Evolutionary conservation across 1,140 invertebrate genomes (phyloP).

Genomic region (Aporrectodea caliginosa): DNA sequence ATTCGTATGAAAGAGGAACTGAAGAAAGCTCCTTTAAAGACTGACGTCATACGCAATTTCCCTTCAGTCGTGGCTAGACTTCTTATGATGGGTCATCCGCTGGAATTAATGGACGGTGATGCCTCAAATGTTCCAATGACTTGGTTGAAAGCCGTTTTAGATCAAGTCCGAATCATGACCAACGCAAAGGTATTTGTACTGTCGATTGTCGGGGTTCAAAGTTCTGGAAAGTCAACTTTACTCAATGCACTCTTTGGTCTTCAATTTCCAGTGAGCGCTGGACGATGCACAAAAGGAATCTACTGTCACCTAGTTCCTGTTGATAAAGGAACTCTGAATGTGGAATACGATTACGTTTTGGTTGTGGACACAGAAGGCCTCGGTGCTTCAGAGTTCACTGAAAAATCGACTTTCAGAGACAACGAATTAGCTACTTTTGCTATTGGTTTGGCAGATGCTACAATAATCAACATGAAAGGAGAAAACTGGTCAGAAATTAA

Average conservation of each 20-base stretch:
- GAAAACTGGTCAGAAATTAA: conserved; percentile 21
- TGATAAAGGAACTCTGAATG: neutral
- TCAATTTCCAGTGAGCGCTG: conserved; percentile 28
- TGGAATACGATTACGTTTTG: conserved; percentile 14
- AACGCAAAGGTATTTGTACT: conserved; percentile 11
- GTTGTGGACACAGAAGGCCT: conserved; percentile 23
- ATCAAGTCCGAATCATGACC: too few relatives aligned
- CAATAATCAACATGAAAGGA: conserved; percentile 8
- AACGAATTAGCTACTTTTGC: neutral
- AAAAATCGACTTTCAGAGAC: neutral
- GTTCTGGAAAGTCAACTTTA: conserved; percentile 19
- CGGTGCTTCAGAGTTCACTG: conserved; percentile 8
- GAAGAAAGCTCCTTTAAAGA: too few relatives aligned
- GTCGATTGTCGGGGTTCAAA: neutral
- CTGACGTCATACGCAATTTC: neutral
- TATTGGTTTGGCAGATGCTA: neutral
- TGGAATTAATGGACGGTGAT: conserved; percentile 14
- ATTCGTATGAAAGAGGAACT: too few relatives aligned
- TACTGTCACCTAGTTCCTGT: conserved; percentile 4
- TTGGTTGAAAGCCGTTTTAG: conserved; percentile 1
- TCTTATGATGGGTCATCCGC: conserved; percentile 3
- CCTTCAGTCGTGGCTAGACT: neutral
- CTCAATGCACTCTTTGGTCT: conserved; percentile 29
- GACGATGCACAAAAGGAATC: conserved; percentile 28
- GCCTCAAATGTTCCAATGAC: conserved; percentile 1